Evolutionary conservation across 2,888 invertebrate genomes (phyloP), one percentile per base, ranked within the genome.

Genomic region (Brenthis hecate): DNA sequence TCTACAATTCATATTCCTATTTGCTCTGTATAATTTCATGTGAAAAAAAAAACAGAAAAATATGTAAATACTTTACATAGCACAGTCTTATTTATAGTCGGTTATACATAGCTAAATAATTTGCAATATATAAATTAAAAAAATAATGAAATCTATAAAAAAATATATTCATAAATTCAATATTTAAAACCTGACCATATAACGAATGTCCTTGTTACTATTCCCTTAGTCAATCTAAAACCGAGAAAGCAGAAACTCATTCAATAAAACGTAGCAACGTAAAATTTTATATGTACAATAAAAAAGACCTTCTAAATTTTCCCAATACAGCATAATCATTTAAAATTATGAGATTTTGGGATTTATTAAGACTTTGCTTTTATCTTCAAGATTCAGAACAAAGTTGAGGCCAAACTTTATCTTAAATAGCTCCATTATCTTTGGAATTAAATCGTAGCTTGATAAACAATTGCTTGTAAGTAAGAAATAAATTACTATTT

Each of bases 281-380:
- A 57, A 57, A 57, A 36, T 57, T 57, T 57, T 57, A 57, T 19
- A 11, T 13, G 43, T 16, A 57, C 57, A 47, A 19, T 32, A 53
- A 56, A 43, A 56, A 56, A 13, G 16, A 56, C 36, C 56, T 56
- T 32, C n/a, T 56, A 32, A 28, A 28, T 36, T 56, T 56, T 56
- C 13, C 56, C 28, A 56, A 56, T 32, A 56, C 32, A 32, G 6
- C 32, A n/a, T 32, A 32, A 32, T 56, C 36, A 57, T 13, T 57
- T 57, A 1, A 43, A 43, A 57, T 57, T 16, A 43, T 28, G 55
- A 55, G 55, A 4, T 55, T 32, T 57, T 13, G n/a, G n/a, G 16
- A 51, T 51, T 51, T 51, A 51, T 51, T 14, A n/a, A n/a, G 51
- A 51, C 16, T 51, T 51, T n/a, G n/a, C 51, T 51, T n/a, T 51